Base-by-base conservation (phyloP, 1,140 invertebrate species). In the Oscheius sp. region DNA sequence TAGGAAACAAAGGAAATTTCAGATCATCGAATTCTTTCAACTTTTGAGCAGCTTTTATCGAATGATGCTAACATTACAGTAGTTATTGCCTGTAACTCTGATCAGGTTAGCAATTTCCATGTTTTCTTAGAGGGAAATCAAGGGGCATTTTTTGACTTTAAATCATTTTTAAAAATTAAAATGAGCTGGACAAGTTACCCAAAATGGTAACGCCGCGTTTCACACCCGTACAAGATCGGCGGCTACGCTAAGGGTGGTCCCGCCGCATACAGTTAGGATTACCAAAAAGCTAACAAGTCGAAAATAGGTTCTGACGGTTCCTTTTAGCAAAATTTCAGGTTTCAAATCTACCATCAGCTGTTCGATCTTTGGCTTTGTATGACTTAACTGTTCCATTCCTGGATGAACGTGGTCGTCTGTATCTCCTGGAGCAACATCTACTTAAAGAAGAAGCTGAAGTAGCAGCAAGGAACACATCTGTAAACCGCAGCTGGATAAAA, bases 401-500 rank as follows among this genome's bases (percentile, higher is more conserved):
- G 34, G 45, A 46, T 61, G 71, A 74, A 63, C 26, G 28, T 63
- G 63, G 52, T 23, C 36, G 71, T 15, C 26, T 29, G 15, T 49
- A 10, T 35, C 42, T 73, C 32, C 55, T 76, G 20, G 1, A 28
- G 52, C 49, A 28, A 26, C 29, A 36, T 42, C 31, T 73, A 18
- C 31, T 29, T 4, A 20, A 28, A 20, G 38, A 66, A 29, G 2
- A 59, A 2, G 63, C 63, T 3, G 46, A n/a, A 36, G n/a, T 34
- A 20, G 35, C 61, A 4, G 69, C 75, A 26, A 75, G 62, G 38
- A 73, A 76, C 35, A 76, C 75, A 10, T 59, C 71, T 3, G 66
- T 68, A 38, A 67, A 20, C 1, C 20, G 35, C 23, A 20, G 4
- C n/a, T 7, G 2, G 34, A 4, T 63, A 20, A 64, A n/a, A n/a